Conservation (phyloP, 2,888 invertebrate genomes). For the Noctuana brunneofusca region DNA sequence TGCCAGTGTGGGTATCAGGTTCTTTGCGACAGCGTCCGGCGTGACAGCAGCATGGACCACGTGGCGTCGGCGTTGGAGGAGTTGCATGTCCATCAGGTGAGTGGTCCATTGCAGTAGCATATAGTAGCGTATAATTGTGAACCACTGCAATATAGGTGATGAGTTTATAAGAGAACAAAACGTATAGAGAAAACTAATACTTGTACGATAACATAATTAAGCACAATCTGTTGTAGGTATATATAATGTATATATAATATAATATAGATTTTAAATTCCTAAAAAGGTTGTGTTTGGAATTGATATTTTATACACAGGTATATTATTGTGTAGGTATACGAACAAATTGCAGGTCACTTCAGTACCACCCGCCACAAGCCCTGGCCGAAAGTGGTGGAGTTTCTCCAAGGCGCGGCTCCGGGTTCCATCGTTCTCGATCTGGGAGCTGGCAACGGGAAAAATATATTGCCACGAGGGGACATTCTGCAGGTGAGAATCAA, state of each 20-base stretch:
- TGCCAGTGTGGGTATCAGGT: slow-evolving; percentile 86
- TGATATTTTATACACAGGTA: not conserved
- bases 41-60: slow-evolving; percentile 50
- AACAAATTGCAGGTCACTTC: slow-evolving; percentile 96
- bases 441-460: slow-evolving; percentile 99
- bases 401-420: slow-evolving; percentile 85
- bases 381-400: slow-evolving; percentile 95
- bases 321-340: slow-evolving; percentile 88
- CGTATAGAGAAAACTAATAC: too few relatives aligned
- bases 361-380: slow-evolving; percentile 96
- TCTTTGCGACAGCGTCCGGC: slow-evolving; percentile 85
- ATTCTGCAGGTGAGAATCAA: slow-evolving; percentile 80
- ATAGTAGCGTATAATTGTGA: too few relatives aligned
- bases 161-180: too few relatives aligned
- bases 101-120: too few relatives aligned
- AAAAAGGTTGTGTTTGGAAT: not conserved
- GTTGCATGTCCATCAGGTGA: slow-evolving; percentile 89
- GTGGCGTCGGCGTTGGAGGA: slow-evolving; percentile 87
- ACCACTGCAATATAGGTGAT: too few relatives aligned
- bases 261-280: too few relatives aligned
- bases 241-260: too few relatives aligned
- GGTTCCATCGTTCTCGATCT: slow-evolving; percentile 93
- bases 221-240: too few relatives aligned
- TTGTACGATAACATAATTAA: too few relatives aligned
- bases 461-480: slow-evolving; percentile 85